Base-by-base conservation (phyloP, 2,888 invertebrate species). In the Cantharis rustica region DNA sequence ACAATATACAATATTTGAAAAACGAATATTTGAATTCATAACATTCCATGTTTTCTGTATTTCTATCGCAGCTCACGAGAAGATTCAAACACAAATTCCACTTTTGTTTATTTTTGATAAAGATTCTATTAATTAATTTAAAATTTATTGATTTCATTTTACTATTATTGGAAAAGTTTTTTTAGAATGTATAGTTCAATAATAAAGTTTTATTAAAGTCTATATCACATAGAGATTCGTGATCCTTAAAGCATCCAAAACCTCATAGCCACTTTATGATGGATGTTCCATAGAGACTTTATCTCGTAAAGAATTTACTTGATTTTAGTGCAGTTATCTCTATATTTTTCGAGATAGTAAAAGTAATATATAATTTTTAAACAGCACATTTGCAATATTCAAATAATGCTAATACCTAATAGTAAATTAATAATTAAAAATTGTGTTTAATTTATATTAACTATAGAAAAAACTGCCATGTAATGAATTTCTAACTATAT, bases 211-310 rank as follows among this genome's bases (percentile, higher is more conserved):
- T 68, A 68, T 23, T 62, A 13, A 61, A 69, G 26, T 73, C 68
- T 62, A 69, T 69, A 69, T 61, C 69, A 47, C 27, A 69, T 27
- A 31, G 69, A 31, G 31, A 62, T 62, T 62, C 62, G 73, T 70
- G 75, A 75, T 75, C 75, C 75, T 64, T 64, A 31, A 75, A 75
- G 71, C 68, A 64, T 75, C 71, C 64, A 70, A 66, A 70, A 75
- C 66, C 70, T 71, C 15, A 70, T 26, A 75, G 70, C 75, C 66
- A 75, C 75, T 75, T 75, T 70, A 75, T 75, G 75, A 75, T 75
- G 70, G 75, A 75, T 75, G 75, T 71, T 75, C 70, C 63, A 66
- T 20, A 20, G 64, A 66, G 64, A 66, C 64, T 66, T 66, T 66
- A 69, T 69, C 73, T 61, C 66, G 23, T 26, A 73, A 73, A 73